Percentiles rank a stretch among this genome's conserved stretches.
phyloP scores from a whole-genome alignment of 2,113 vertebrate species.

The Labeo catla region DNA sequence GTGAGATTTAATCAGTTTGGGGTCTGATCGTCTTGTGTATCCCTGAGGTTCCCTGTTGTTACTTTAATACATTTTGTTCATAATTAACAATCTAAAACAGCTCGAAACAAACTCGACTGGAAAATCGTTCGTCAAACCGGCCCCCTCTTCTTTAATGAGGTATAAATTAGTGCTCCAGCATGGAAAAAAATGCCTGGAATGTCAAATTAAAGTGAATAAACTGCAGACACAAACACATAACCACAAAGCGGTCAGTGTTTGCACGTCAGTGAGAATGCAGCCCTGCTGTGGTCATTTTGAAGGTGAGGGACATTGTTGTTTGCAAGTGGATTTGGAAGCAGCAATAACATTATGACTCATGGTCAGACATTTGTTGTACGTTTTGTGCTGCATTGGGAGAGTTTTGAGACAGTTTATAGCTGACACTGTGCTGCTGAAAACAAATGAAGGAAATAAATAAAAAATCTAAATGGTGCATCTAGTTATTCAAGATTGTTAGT shows the following conservation, averaged over 20 bases:
- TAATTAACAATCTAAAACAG: constrained; percentile 7
- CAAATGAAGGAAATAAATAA: background rate
- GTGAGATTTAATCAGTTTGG: background rate
- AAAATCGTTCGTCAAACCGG: background rate
- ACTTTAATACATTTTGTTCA: constrained; percentile 6
- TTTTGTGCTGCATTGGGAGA: background rate
- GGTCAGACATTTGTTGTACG: background rate
- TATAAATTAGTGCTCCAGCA: constrained; percentile 17
- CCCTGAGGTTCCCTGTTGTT: background rate
- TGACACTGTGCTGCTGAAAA: background rate
- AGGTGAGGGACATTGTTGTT: background rate
- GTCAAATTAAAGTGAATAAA: background rate
- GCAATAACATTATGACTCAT: constrained; percentile 10
- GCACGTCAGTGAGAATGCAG: background rate
- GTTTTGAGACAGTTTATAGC: background rate
- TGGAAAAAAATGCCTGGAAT: constrained; percentile 29
- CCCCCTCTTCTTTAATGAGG: background rate
- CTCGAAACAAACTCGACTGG: background rate
- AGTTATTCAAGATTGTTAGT: background rate
- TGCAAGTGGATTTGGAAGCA: background rate
- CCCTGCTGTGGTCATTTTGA: background rate
- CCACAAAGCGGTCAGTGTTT: background rate
- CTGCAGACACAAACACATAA: background rate
- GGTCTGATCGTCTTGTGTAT: background rate
- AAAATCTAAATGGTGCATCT: background rate